phyloP scores from a whole-genome alignment of 1,140 invertebrate genomes.

The Paramacrobiotus metropolitanus region DNA sequence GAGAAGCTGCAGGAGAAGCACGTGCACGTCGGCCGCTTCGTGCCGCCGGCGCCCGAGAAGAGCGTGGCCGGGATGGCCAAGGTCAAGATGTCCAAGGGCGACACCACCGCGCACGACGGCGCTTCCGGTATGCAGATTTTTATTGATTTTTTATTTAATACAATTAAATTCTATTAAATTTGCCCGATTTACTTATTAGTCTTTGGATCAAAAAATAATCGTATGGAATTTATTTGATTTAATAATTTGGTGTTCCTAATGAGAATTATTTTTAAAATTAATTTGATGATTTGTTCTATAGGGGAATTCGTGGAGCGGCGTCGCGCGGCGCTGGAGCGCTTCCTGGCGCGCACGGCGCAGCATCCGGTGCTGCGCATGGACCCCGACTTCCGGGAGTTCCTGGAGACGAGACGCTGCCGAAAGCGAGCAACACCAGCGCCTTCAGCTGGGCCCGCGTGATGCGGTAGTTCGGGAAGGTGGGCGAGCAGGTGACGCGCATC shows the following conservation, averaged over 20 bases:
- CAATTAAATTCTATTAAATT: no score
- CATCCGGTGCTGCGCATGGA: slow-evolving; percentile 74
- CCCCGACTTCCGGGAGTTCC: slow-evolving; percentile 86
- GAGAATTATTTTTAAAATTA: slow-evolving; percentile 15
- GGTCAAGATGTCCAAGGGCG: slow-evolving; percentile 65
- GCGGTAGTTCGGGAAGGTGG: slow-evolving; percentile 80
- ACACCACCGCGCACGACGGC: slow-evolving; percentile 27
- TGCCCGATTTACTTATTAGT: no score
- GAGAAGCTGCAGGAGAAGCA: slow-evolving; percentile 86
- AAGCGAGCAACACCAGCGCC: slow-evolving; percentile 81
- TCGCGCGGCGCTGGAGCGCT: slow-evolving; percentile 71
- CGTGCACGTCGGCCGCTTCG: slow-evolving; percentile 66
- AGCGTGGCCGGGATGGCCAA: slow-evolving; percentile 87
- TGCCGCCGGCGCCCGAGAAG: slow-evolving; percentile 95
- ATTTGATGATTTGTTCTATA: slow-evolving; percentile 11
- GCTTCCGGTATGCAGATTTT: no score
- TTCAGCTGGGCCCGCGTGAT: slow-evolving; percentile 83
- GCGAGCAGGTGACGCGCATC: slow-evolving; percentile 93
- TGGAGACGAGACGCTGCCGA: slow-evolving; percentile 80
- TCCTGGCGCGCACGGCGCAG: slow-evolving; percentile 61
- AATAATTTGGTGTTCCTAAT: no score
- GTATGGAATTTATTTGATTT: no score
- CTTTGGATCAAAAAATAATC: no score
- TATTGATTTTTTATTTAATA: no score
- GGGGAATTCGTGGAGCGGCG: slow-evolving; percentile 74